Percentiles rank a stretch among this genome's conserved stretches.
These are phyloP conservation scores for Saccopteryx bilineata DNA, from an alignment of 2,113 vertebrate species.

Conservation along the genomic window DNA sequence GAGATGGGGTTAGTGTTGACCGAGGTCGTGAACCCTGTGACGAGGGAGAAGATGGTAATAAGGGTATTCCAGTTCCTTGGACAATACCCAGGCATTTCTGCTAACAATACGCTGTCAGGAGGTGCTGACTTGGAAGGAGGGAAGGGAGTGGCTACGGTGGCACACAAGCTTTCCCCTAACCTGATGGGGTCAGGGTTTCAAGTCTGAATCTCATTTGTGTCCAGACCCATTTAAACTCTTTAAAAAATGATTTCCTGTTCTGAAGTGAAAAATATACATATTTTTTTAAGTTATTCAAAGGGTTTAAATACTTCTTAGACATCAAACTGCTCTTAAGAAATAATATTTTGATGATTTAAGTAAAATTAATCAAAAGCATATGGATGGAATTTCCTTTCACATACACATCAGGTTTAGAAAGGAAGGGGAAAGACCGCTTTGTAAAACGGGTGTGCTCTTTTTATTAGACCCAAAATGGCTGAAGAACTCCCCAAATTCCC, in stretches of 20 bases:
- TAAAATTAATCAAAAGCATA: constrained; percentile 83
- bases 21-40: constrained; percentile 17
- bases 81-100: constrained; percentile 59
- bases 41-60: not conserved
- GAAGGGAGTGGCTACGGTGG: constrained; percentile 51
- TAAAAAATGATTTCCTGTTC: constrained; percentile 84
- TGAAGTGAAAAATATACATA: constrained; percentile 69
- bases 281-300: constrained; percentile 76
- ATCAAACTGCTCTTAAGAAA: constrained; percentile 83
- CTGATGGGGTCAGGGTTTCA: constrained; percentile 74
- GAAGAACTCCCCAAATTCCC: constrained; percentile 33
- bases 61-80: constrained; percentile 25
- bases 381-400: constrained; percentile 81
- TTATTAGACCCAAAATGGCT: constrained; percentile 66
- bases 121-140: constrained; percentile 42
- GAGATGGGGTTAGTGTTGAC: not conserved
- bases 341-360: constrained; percentile 85
- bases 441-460: constrained; percentile 67
- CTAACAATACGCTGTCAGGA: constrained; percentile 63
- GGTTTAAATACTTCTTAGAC: constrained; percentile 81
- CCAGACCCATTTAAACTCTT: constrained; percentile 78
- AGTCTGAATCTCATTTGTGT: constrained; percentile 80
- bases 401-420: constrained; percentile 72
- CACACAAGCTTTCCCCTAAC: constrained; percentile 66
- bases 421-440: constrained; percentile 53